These are phyloP conservation scores for Mesembrinibis cayennensis DNA, from an alignment of 2,113 vertebrate species.

Conservation along the genomic window DNA sequence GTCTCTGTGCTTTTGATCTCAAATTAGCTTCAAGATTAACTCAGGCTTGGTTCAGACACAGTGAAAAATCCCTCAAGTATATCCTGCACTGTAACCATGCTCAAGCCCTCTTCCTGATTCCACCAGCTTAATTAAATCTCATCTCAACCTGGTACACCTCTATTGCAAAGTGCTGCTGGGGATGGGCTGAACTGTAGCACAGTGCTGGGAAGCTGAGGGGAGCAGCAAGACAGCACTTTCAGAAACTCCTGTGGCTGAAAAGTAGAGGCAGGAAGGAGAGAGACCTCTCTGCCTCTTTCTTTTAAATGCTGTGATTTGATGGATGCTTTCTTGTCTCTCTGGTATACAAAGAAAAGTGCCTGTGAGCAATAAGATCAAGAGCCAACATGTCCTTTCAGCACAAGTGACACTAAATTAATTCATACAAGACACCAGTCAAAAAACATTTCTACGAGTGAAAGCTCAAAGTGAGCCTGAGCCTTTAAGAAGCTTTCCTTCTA, in stretches of 20 bases:
- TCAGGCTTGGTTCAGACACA: background rate
- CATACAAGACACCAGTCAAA: background rate
- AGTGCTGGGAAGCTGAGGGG: background rate
- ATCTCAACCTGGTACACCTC: background rate
- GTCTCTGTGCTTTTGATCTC: conserved; percentile 51
- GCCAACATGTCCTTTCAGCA: background rate
- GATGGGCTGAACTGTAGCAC: background rate
- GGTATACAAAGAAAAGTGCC: background rate
- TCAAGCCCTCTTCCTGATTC: background rate
- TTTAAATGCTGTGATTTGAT: background rate
- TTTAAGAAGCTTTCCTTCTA: background rate
- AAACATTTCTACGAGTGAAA: background rate
- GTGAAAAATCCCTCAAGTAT: background rate
- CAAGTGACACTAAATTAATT: background rate
- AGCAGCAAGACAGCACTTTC: background rate
- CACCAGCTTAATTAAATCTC: background rate
- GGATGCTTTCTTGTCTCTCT: background rate
- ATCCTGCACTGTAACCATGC: background rate
- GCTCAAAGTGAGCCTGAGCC: background rate
- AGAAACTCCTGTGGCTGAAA: background rate
- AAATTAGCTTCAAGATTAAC: conserved; percentile 31
- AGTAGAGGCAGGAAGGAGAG: background rate
- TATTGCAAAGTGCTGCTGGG: background rate
- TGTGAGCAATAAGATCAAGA: background rate
- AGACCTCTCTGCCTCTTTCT: background rate